Conservation (phyloP, 92 coral and sea anemone species). For the Epizoanthus scotinus region DNA sequence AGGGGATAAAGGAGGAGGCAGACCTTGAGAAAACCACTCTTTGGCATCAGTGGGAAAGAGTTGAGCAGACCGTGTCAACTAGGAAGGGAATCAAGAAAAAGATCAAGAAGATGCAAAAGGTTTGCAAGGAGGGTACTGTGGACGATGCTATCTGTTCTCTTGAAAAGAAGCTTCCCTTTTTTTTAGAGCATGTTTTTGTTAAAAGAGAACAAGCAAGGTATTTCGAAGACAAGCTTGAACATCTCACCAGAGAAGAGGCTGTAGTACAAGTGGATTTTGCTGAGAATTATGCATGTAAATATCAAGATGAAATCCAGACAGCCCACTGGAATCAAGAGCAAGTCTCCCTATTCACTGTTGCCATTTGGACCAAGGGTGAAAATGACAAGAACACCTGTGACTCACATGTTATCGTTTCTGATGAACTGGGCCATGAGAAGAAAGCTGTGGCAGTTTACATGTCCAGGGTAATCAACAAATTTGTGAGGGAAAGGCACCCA, state of each 20-base stretch:
- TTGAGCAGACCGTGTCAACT: slow-evolving; percentile 10
- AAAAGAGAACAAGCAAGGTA: slow-evolving; percentile 59
- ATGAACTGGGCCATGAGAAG: slow-evolving; percentile 66
- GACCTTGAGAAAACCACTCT: neutral
- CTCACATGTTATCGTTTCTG: slow-evolving; percentile 49
- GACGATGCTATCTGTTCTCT: slow-evolving; percentile 15
- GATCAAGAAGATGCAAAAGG: slow-evolving; percentile 41
- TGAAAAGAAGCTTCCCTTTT: slow-evolving; percentile 19
- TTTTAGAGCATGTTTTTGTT: slow-evolving; percentile 42
- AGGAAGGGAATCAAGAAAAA: slow-evolving; percentile 13
- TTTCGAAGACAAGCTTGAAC: slow-evolving; percentile 50
- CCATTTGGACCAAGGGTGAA: slow-evolving; percentile 52
- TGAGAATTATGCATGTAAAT: slow-evolving; percentile 59
- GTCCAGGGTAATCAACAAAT: slow-evolving; percentile 22
- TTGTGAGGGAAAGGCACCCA: slow-evolving; percentile 46
- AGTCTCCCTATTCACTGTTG: slow-evolving; percentile 62
- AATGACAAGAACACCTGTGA: slow-evolving; percentile 38
- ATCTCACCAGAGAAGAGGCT: slow-evolving; percentile 52
- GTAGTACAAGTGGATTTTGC: slow-evolving; percentile 70
- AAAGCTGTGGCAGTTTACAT: slow-evolving; percentile 62
- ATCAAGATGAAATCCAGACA: slow-evolving; percentile 66
- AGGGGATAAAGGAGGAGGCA: slow-evolving; percentile 21
- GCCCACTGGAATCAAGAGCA: slow-evolving; percentile 77
- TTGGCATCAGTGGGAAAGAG: slow-evolving; percentile 67
- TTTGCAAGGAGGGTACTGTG: slow-evolving; percentile 38